Conservation (phyloP, 1,140 invertebrate species). For the Drosophila miranda region DNA sequence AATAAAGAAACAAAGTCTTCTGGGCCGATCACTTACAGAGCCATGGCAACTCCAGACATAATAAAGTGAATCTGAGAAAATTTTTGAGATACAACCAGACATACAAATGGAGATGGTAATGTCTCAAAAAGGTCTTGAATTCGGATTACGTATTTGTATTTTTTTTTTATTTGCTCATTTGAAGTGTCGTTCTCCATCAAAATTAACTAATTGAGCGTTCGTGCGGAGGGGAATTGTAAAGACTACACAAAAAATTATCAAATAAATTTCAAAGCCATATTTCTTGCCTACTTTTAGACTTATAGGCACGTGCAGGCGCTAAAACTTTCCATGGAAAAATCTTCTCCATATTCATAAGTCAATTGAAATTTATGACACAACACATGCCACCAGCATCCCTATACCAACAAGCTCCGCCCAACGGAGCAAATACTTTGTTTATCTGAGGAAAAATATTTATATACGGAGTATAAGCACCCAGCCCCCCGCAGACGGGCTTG, state of each 20-base stretch:
- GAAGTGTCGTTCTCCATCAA: too few species aligned
- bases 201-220: too few species aligned
- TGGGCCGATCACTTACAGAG: too few species aligned
- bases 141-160: too few species aligned
- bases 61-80: too few species aligned
- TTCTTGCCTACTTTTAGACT: conserved; percentile 14
- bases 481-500: conserved; percentile 9
- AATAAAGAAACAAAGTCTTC: too few species aligned
- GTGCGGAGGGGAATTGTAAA: too few species aligned
- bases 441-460: conserved; percentile 57
- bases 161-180: too few species aligned
- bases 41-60: too few species aligned
- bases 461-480: conserved; percentile 20
- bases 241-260: not conserved
- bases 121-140: too few species aligned
- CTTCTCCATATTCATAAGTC: conserved; percentile 57
- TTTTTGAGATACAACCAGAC: too few species aligned
- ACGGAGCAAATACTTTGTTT: conserved; percentile 43
- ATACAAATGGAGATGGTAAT: too few species aligned
- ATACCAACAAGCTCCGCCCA: not conserved
- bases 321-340: conserved; percentile 37
- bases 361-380: conserved; percentile 69
- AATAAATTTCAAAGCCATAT: conserved; percentile 34
- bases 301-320: conserved; percentile 44
- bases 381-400: conserved; percentile 21